These are phyloP conservation scores for Gallinago media DNA, from an alignment of 2,113 vertebrate genomes.

Conservation along the genomic window DNA sequence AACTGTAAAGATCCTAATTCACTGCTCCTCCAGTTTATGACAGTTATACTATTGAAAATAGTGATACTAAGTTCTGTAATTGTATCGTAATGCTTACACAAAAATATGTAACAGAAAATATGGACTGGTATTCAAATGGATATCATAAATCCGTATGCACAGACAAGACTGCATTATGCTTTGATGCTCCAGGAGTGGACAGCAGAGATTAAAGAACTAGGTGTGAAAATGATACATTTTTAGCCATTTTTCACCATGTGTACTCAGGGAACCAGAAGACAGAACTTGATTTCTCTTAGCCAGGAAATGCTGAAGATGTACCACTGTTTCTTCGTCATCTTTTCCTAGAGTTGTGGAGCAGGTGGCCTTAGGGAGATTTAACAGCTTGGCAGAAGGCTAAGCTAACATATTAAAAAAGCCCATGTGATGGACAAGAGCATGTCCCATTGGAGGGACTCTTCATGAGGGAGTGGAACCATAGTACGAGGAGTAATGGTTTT, in stretches of 20 bases:
- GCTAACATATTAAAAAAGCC: not conserved
- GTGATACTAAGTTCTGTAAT: not conserved
- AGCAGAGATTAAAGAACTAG: not conserved
- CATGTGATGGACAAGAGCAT: not conserved
- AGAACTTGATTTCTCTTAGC: slow-evolving; percentile 2
- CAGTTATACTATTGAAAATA: not conserved
- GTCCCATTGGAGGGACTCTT: too few relatives aligned
- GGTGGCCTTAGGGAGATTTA: not conserved
- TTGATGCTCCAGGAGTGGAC: not conserved
- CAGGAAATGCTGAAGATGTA: not conserved
- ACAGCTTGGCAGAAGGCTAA: slow-evolving; percentile 25
- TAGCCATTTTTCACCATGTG: not conserved
- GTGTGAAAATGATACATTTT: not conserved
- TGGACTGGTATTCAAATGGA: not conserved
- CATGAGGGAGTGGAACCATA: too few relatives aligned
- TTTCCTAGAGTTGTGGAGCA: not conserved
- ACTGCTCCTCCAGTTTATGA: not conserved
- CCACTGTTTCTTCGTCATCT: slow-evolving; percentile 1
- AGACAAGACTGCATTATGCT: not conserved
- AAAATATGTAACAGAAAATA: not conserved
- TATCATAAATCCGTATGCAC: not conserved
- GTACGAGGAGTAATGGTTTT: too few relatives aligned
- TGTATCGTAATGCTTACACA: not conserved
- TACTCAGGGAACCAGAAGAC: not conserved
- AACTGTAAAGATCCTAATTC: not conserved